Evolutionary conservation across 2,888 invertebrate genomes (phyloP).

Genomic region (Ypsolopha scabrella): DNA sequence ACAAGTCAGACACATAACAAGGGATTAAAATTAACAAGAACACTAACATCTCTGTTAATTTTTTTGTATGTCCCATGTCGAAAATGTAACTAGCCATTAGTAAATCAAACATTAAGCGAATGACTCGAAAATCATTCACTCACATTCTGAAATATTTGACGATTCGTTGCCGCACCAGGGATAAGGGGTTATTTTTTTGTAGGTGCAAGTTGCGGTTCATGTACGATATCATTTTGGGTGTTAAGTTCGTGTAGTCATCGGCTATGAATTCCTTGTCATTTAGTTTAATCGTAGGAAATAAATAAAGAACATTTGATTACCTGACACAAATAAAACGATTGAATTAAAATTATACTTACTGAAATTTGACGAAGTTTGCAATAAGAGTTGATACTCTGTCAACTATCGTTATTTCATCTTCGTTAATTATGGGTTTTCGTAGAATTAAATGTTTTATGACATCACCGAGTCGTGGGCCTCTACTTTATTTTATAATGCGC

Average conservation of each 20-base stretch:
- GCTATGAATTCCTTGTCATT: conserved; percentile 59
- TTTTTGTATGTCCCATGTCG: too few species aligned
- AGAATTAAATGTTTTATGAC: conserved; percentile 20
- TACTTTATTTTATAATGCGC: background rate
- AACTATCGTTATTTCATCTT: conserved; percentile 15
- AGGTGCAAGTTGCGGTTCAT: conserved; percentile 85
- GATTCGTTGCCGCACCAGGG: conserved; percentile 84
- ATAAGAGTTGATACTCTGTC: conserved; percentile 18
- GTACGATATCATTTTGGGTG: conserved; percentile 84
- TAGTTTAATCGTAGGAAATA: conserved; percentile 36
- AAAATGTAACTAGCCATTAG: too few species aligned
- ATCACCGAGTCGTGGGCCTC: conserved; percentile 27
- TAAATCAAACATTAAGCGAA: too few species aligned
- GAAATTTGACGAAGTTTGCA: conserved; percentile 21
- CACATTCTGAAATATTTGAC: conserved; percentile 89
- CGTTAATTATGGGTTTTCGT: conserved; percentile 8
- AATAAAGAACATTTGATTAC: too few species aligned
- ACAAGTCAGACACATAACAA: too few species aligned
- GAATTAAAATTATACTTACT: conserved; percentile 19
- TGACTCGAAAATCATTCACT: too few species aligned
- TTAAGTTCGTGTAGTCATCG: conserved; percentile 91
- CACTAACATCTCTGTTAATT: too few species aligned
- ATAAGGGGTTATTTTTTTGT: conserved; percentile 84
- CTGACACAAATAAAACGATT: too few species aligned
- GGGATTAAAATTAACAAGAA: too few species aligned